Percentiles rank a stretch among this genome's conserved stretches.
These are phyloP conservation scores for Coenonympha glycerion DNA, from an alignment of 2,888 invertebrate species.

Conservation along the genomic window DNA sequence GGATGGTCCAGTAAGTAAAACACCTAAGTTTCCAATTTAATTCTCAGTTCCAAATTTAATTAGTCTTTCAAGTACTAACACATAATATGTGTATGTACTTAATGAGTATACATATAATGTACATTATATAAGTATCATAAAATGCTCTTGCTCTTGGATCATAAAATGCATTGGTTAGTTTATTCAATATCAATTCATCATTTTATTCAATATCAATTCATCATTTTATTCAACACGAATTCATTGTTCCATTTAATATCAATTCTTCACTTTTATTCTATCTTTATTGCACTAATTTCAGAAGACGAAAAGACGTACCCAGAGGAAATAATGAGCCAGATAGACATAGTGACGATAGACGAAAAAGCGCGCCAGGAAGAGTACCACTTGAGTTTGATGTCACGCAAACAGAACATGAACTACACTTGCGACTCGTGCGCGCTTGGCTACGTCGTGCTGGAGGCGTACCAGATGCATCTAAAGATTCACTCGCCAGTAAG, in stretches of 20 bases:
- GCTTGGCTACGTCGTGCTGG: constrained; percentile 40
- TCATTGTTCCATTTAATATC: no score
- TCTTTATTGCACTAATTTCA: constrained; percentile 1
- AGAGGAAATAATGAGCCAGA: constrained; percentile 37
- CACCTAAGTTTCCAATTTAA: background rate
- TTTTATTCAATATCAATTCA: no score
- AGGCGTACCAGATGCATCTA: constrained; percentile 42
- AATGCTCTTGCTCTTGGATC: no score
- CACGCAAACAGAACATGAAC: constrained; percentile 38
- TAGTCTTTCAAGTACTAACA: no score
- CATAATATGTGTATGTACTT: no score
- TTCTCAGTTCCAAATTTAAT: no score
- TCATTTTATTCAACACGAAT: no score
- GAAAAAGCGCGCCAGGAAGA: constrained; percentile 40
- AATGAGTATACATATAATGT: no score
- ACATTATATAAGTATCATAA: no score
- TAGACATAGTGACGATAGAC: constrained; percentile 45
- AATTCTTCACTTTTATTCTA: background rate
- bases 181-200: no score
- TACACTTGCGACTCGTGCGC: constrained; percentile 41
- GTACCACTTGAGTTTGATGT: constrained; percentile 29
- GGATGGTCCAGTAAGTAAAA: constrained; percentile 22
- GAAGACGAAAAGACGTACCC: constrained; percentile 28
- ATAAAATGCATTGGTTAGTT: no score
- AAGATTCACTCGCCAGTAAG: constrained; percentile 39